Base-by-base conservation (phyloP, 2,797 vertebrate species). In the Parauchenoglanis ngamensis region DNA sequence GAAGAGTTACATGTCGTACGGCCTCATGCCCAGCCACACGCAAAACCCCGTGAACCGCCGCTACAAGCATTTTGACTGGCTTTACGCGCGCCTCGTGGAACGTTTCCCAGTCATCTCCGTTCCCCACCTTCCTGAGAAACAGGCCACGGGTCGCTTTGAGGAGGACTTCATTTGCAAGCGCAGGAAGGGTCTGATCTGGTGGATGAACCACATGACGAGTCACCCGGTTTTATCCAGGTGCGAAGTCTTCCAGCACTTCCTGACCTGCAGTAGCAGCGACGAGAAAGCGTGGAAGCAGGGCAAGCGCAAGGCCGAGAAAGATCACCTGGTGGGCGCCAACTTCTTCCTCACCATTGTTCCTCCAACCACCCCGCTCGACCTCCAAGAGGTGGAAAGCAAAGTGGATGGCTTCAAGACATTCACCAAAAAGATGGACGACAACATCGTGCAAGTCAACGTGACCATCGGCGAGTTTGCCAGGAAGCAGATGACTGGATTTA, bases 1-100 rank as follows among this genome's bases (percentile, higher is more conserved):
- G 97, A 99, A 99, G 94, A 99, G 97, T 88, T 99, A 98, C 94
- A 99, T 99, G n/a, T 97, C 98, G 2, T 99, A 99, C 85, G 97
- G 98, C 86, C 94, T 99, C 85, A 97, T 97, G 44, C 96, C 98
- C 4, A 97, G 96, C 21, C 97, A 98, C 94, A 99, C 98, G 0
- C 96, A 96, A 21, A 93, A 94, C 79, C 96, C 96, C 31, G 98
- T 99, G 78, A 97, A 98, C 94, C 97, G 98, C 91, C 97, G 98
- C 93, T 99, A 99, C 92, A 96, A 96, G 88, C 98, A 99, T 94
- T 99, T 99, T 3, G 98, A 99, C 94, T 99, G 98, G 98, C 96
- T 99, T 28, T 98, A 98, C 0, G 96, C 96, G 0, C 96, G 98
- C 0, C 95, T 99, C 0, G 97, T 98, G 0, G 97, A 99, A 93